Base-by-base conservation (phyloP, 2,797 vertebrate genomes). In the Scomberomorus guttatus region DNA sequence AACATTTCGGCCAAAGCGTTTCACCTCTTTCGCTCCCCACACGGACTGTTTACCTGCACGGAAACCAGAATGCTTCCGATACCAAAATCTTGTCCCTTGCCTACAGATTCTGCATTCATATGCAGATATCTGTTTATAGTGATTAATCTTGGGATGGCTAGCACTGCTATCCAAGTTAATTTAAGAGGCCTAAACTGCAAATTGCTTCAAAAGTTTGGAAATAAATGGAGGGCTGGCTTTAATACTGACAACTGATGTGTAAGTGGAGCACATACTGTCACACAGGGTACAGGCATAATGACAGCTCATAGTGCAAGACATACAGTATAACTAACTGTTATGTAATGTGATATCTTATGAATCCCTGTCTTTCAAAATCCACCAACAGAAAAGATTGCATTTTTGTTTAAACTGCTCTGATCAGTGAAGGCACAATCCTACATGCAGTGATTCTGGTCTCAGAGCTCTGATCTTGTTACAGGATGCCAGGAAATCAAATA, bases 401-500 rank as follows among this genome's bases (percentile, higher is more conserved):
- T 67, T 54, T 15, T 52, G 60, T 75, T 66, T 59, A 44, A 34
- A 76, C 11, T 22, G 42, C 42, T 42, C 5, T 39, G 15, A 37
- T 78, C 58, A 72, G n/a, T 48, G 29, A 59, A 71, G 54, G 18
- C 27, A 37, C 52, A 42, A 5, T 50, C 39, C 62, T n/a, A 6
- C 58, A 37, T 63, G 27, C 37, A 6, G 2, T 46, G 11, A 13
- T 32, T 56, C 34, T 0, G 6, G 57, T 67, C 20, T 32, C 1
- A 22, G 8, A 12, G 32, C 51, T 32, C 34, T 73, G n/a, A 64
- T 79, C 51, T 25, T 24, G 67, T 73, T 22, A 18, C 56, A 54
- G 34, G n/a, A 42, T 68, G 58, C 72, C 48, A 59, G 34, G 9
- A 64, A 72, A 83, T 79, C 24, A 54, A 64, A 54, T 25, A n/a